phyloP scores from a whole-genome alignment of 2,888 invertebrate genomes.

The Tromatobia lineatoria region DNA sequence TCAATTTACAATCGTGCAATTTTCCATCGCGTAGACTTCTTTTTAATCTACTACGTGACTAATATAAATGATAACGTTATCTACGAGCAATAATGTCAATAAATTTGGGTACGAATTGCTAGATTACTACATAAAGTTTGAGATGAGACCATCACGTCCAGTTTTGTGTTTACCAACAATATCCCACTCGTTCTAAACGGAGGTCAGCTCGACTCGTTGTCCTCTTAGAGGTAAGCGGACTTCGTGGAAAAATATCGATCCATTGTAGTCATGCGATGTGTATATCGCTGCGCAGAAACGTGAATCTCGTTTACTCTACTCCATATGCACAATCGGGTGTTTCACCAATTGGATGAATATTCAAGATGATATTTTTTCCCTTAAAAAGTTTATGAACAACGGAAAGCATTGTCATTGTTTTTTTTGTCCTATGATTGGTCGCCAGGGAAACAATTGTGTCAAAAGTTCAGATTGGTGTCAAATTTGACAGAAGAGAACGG shows the following conservation, averaged over 20 bases:
- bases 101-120: background rate
- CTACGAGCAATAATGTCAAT: background rate
- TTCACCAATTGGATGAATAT: background rate
- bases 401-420: too few species aligned
- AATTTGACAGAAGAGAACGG: too few species aligned
- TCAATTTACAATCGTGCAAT: background rate
- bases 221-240: background rate
- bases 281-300: slow-evolving; percentile 52
- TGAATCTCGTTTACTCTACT: slow-evolving; percentile 4
- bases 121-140: background rate
- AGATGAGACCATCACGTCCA: background rate
- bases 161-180: slow-evolving; percentile 41
- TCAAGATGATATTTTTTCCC: too few species aligned
- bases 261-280: slow-evolving; percentile 12
- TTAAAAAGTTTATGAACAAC: too few species aligned
- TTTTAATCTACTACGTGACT: background rate
- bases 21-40: background rate
- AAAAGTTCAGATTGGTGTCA: too few species aligned
- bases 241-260: slow-evolving; percentile 60
- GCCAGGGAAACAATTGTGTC: too few species aligned
- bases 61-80: background rate
- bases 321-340: background rate
- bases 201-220: slow-evolving; percentile 30
- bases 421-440: too few species aligned
- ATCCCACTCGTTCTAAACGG: background rate